phyloP scores from a whole-genome alignment of 2,797 vertebrate species.

The Malurus splendens region DNA sequence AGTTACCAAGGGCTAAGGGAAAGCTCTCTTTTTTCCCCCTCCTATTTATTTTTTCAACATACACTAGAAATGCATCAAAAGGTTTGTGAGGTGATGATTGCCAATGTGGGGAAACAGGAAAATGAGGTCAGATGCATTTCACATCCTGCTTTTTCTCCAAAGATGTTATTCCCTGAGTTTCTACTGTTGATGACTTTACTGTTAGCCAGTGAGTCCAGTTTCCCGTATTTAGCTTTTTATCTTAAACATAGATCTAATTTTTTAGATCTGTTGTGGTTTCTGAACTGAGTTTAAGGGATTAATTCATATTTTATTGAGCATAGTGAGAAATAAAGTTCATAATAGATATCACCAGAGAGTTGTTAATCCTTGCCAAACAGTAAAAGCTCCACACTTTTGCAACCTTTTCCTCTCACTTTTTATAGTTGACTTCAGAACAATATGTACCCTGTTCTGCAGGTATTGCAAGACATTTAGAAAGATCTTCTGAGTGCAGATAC shows the following conservation, averaged over 20 bases:
- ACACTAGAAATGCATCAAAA: not conserved
- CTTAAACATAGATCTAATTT: not conserved
- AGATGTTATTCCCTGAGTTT: not conserved
- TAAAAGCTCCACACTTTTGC: not conserved
- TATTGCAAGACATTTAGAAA: not conserved
- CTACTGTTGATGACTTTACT: not conserved
- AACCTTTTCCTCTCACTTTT: rapidly evolving
- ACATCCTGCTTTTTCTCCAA: not conserved
- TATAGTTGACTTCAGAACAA: not conserved
- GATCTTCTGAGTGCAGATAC: not conserved
- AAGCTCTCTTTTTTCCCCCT: not conserved
- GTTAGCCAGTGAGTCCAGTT: not conserved
- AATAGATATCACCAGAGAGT: not conserved
- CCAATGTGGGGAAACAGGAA: not conserved
- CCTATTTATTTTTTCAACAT: not conserved
- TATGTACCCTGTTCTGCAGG: not conserved
- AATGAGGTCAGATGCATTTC: not conserved
- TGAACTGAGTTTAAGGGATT: not conserved
- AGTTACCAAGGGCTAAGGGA: not conserved
- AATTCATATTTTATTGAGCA: not conserved
- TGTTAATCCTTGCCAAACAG: not conserved
- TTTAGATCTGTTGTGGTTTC: not conserved
- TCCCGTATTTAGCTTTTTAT: not conserved
- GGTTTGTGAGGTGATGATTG: not conserved
- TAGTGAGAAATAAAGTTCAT: not conserved